Percentiles rank a stretch among this genome's conserved stretches.
Conservation (phyloP, 2,113 vertebrate genomes). For the Oncorhynchus clarkii region DNA sequence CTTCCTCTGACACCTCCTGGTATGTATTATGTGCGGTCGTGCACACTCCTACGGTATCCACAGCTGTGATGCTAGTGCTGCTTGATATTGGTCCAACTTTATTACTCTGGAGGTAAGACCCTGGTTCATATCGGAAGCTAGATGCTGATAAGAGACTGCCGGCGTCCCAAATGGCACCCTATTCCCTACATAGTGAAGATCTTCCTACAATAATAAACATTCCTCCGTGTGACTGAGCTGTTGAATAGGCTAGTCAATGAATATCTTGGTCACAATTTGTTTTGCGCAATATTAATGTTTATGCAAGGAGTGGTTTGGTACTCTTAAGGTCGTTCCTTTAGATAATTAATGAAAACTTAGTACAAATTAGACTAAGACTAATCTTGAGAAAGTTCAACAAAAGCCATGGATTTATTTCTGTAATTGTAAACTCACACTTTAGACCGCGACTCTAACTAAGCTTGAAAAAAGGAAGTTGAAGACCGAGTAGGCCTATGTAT, state of each 20-base stretch:
- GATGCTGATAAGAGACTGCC: background rate
- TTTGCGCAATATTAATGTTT: conserved; percentile 18
- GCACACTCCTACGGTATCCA: too few relatives aligned
- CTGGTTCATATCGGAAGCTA: background rate
- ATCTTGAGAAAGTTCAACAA: background rate
- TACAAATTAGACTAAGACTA: background rate
- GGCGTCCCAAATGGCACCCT: too few relatives aligned
- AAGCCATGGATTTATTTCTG: too few relatives aligned
- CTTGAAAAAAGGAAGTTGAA: background rate
- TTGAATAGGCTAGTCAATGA: background rate
- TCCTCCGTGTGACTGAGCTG: background rate
- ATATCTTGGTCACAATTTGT: background rate
- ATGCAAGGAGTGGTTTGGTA: conserved; percentile 31
- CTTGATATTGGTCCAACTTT: background rate
- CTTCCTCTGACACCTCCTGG: too few relatives aligned
- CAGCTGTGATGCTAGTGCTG: background rate
- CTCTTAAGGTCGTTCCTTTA: conserved; percentile 17
- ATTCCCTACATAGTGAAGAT: background rate
- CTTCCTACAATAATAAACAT: background rate
- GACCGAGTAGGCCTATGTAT: too few relatives aligned
- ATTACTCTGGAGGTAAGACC: background rate
- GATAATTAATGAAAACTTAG: background rate
- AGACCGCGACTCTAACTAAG: background rate
- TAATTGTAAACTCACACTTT: background rate
- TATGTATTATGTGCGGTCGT: too few relatives aligned